Evolutionary conservation across 2,797 vertebrate genomes (phyloP).

Genomic region (Threskiornis aethiopicus): DNA sequence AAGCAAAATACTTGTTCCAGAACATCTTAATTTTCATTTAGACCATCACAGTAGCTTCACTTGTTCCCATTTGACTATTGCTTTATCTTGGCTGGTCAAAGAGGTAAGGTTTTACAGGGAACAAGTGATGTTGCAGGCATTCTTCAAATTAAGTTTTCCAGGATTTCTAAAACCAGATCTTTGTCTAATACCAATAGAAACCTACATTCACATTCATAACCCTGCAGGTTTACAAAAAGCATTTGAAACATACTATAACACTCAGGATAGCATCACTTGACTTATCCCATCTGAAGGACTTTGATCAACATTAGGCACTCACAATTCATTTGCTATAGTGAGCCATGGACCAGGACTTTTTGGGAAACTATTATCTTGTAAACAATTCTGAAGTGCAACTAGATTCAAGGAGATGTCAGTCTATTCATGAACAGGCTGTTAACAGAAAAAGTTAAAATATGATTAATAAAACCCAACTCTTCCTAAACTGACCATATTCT

Average conservation of each 20-base stretch:
- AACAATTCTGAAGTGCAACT: background rate
- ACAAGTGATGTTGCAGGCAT: background rate
- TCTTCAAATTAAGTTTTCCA: background rate
- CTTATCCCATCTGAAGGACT: background rate
- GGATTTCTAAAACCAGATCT: background rate
- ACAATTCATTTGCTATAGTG: background rate
- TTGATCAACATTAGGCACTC: background rate
- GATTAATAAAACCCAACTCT: background rate
- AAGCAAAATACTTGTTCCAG: background rate
- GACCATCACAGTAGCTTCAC: background rate
- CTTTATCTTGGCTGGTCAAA: background rate
- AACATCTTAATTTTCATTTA: background rate
- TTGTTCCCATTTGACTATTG: background rate
- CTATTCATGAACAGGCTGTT: background rate
- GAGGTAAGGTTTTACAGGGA: background rate
- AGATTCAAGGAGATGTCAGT: background rate
- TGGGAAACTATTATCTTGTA: background rate
- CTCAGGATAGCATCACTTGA: background rate
- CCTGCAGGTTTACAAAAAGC: background rate
- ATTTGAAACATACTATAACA: background rate
- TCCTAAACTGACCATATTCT: background rate
- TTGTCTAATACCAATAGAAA: background rate
- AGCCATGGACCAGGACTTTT: background rate
- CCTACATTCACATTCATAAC: background rate
- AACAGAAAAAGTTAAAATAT: background rate